These are phyloP conservation scores for Pardalotus punctatus DNA, from an alignment of 2,113 vertebrate genomes.

Conservation along the genomic window DNA sequence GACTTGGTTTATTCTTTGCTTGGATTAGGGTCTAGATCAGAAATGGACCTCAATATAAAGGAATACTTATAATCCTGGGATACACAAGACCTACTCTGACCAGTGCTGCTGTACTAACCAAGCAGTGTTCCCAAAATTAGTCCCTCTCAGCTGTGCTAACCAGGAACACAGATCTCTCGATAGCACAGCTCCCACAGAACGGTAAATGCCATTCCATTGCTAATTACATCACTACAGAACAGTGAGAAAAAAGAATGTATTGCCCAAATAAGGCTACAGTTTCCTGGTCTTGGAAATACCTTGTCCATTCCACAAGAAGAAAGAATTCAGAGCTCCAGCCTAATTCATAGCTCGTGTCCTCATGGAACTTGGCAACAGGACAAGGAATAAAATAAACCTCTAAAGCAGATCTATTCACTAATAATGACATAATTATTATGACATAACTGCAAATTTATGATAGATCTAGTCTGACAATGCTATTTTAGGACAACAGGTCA, in stretches of 20 bases:
- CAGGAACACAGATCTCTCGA: neutral
- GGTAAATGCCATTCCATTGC: neutral
- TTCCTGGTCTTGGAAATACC: neutral
- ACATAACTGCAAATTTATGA: neutral
- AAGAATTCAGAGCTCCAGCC: neutral
- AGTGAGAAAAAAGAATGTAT: neutral
- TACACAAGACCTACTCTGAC: accelerated
- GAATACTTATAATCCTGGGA: neutral
- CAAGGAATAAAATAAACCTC: neutral
- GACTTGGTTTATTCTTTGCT: neutral
- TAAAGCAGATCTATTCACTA: neutral
- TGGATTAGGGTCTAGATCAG: neutral
- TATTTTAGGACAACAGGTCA: neutral
- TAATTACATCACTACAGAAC: neutral
- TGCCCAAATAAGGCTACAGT: neutral
- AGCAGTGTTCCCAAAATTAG: neutral
- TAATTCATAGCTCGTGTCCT: neutral
- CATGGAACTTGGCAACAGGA: neutral
- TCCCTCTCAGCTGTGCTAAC: neutral
- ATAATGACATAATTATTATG: neutral
- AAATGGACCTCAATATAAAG: neutral
- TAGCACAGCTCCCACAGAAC: neutral
- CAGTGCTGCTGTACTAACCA: neutral
- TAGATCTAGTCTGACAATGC: neutral
- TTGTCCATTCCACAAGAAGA: neutral